These are phyloP conservation scores for Amphibalanus amphitrite DNA, from an alignment of 1,140 invertebrate genomes.

Conservation along the genomic window DNA sequence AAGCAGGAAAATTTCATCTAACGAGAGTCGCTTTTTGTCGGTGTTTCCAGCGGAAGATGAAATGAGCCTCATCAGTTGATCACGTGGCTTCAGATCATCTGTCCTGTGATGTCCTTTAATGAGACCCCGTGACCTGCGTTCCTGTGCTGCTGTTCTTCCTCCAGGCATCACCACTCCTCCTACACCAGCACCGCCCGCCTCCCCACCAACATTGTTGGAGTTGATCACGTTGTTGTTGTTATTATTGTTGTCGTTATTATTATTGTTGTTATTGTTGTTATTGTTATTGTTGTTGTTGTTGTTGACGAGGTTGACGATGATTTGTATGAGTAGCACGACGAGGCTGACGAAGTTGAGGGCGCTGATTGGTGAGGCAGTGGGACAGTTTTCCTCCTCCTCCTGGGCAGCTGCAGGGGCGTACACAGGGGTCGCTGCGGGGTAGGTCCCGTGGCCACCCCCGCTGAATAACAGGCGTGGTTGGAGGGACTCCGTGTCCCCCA, in stretches of 20 bases:
- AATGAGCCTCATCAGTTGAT: too few species aligned
- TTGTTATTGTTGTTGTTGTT: constrained; percentile 26
- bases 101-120: too few species aligned
- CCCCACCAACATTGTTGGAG: constrained; percentile 2
- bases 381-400: neutral
- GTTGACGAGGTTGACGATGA: neutral
- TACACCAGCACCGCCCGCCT: neutral
- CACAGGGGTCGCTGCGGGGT: neutral
- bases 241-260: constrained; percentile 31
- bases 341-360: neutral
- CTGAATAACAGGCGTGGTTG: too few species aligned
- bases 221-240: constrained; percentile 4
- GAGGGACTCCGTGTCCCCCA: too few species aligned
- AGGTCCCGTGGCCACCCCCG: neutral
- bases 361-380: neutral
- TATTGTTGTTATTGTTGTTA: constrained; percentile 38
- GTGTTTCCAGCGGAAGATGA: too few species aligned
- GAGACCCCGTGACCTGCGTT: too few species aligned
- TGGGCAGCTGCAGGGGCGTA: neutral
- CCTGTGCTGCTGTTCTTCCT: too few species aligned
- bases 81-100: too few species aligned
- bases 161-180: neutral
- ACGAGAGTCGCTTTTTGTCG: too few species aligned
- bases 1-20: too few species aligned
- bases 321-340: neutral